A percentile compares a stretch with the other conserved stretches of the same genome.
phyloP scores from a whole-genome alignment of 37 sponge, comb jelly and placozoan genomes.

The Trichoplax adhaerens region DNA sequence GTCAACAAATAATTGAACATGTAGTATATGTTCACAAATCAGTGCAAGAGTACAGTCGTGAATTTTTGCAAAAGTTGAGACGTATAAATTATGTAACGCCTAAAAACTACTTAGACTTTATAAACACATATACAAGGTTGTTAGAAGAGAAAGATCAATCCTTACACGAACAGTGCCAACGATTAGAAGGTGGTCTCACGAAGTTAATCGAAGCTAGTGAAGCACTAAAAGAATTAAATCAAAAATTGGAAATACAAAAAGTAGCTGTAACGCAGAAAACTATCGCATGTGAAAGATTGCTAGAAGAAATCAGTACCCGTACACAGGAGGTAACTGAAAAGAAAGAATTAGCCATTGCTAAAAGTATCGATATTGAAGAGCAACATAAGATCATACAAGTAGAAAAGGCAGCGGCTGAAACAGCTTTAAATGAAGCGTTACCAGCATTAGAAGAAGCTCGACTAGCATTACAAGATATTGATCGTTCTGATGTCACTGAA shows the following conservation, averaged over 20 bases:
- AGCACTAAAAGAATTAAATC: slow-evolving; percentile 75
- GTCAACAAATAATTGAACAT: slow-evolving; percentile 62
- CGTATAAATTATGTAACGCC: slow-evolving; percentile 96
- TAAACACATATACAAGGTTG: slow-evolving; percentile 51
- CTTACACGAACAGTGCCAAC: slow-evolving; percentile 40
- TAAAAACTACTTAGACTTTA: slow-evolving; percentile 98
- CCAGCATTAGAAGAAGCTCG: slow-evolving; percentile 97
- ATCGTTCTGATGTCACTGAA: slow-evolving; percentile 88
- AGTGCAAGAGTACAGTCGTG: slow-evolving; percentile 59
- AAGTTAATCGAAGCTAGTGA: slow-evolving; percentile 84
- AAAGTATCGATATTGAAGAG: slow-evolving; percentile 90
- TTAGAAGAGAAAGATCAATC: not conserved
- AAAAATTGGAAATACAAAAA: slow-evolving; percentile 87
- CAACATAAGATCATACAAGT: slow-evolving; percentile 81
- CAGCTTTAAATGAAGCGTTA: slow-evolving; percentile 69
- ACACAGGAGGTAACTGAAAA: slow-evolving; percentile 73
- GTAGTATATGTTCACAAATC: slow-evolving; percentile 86
- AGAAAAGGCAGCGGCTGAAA: slow-evolving; percentile 70
- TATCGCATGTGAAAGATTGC: slow-evolving; percentile 69
- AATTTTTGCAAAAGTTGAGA: slow-evolving; percentile 75
- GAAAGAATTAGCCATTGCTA: slow-evolving; percentile 74
- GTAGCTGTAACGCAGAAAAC: slow-evolving; percentile 86
- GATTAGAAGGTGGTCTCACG: slow-evolving; percentile 74
- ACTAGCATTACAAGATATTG: slow-evolving; percentile 76
- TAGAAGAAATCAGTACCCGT: slow-evolving; percentile 65